Evolutionary conservation across 2,888 invertebrate species (phyloP), one percentile per base, ranked within the genome.

Genomic region (Taenaris catops): DNA sequence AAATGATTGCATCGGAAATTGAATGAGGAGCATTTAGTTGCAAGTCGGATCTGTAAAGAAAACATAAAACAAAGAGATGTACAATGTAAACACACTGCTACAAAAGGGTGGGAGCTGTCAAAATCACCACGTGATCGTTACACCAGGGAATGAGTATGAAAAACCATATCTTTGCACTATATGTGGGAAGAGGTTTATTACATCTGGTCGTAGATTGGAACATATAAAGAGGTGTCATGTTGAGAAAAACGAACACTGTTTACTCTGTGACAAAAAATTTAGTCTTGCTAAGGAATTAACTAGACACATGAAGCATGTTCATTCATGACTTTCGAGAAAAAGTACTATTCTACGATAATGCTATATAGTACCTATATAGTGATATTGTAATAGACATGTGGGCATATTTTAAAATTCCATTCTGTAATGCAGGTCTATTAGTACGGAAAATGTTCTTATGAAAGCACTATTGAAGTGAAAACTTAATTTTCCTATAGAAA

Each of bases 61-160:
- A n/a, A n/a, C n/a, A n/a, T n/a, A n/a, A n/a, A n/a, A n/a, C n/a
- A n/a, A n/a, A n/a, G n/a, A n/a, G n/a, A n/a, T n/a, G 67, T n/a
- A n/a, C 4, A 19, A 23, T 48, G 41, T 48, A 53, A 58, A 39
- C 38, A 38, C 44, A 12, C 31, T 49, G 44, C 58, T 53, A 60
- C 38, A 35, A 44, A 46, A 49, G 52, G 53, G 50, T 49, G 51
- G 49, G 45, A 52, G 74, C 81, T 83, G 84, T 84, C 84, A 84
- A 73, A 81, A 80, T 84, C 83, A 83, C 78, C 80, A 76, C 75
- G 78, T 74, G 81, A 80, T 81, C 76, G 68, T 79, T 81, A 80
- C 81, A 80, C 70, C 74, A 56, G 80, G 79, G 81, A 83, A 79
- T 73, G 80, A 74, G 70, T 74, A 66, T 72, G 81, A 76, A 80